Conservation (phyloP, 2,113 vertebrate species). For the Sprattus sprattus region DNA sequence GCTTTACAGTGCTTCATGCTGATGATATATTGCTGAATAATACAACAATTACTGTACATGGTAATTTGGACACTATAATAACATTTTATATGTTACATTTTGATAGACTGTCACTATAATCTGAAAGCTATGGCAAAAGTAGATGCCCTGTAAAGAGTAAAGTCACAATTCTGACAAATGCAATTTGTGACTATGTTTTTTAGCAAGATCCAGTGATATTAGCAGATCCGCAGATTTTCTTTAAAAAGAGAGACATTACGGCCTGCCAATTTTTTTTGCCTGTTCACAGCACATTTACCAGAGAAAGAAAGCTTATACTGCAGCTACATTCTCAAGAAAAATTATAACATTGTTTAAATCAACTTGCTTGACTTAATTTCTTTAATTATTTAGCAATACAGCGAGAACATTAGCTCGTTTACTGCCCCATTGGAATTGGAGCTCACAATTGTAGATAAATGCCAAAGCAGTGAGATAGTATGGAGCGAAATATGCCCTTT, state of each 20-base stretch:
- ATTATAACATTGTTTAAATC: not conserved
- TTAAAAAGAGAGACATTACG: not conserved
- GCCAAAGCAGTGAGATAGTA: not conserved
- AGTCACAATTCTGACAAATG: not conserved
- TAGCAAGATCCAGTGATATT: not conserved
- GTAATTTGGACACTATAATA: not conserved
- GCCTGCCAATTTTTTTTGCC: not conserved
- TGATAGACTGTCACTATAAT: not conserved
- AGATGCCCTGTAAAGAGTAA: not conserved
- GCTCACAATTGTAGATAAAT: not conserved
- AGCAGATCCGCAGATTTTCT: not conserved
- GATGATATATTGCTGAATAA: not conserved
- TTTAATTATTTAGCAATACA: not conserved
- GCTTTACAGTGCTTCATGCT: not conserved
- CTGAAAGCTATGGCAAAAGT: not conserved
- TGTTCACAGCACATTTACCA: not conserved
- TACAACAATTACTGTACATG: not conserved
- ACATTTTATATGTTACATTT: not conserved
- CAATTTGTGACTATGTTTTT: not conserved
- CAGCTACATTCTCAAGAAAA: not conserved
- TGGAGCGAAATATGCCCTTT: not conserved
- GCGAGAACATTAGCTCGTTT: not conserved
- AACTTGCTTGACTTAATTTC: not conserved
- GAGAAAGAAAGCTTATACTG: not conserved
- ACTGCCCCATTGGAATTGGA: not conserved